Conservation (phyloP, 2,888 invertebrate genomes). For the Acleris sparsana region DNA sequence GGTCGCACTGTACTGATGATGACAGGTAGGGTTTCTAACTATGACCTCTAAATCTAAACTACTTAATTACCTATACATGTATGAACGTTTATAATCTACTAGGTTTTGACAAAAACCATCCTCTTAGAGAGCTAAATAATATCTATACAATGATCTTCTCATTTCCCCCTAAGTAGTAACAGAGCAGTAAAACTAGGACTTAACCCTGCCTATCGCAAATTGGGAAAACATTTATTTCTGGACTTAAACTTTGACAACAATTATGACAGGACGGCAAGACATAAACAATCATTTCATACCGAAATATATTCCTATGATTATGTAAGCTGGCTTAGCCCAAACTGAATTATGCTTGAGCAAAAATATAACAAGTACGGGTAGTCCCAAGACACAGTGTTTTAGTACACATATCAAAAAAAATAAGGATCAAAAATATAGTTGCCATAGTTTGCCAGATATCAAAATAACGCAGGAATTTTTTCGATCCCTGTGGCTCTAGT, state of each 20-base stretch:
- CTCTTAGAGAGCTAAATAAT: slow-evolving; percentile 33
- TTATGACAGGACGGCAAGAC: slow-evolving; percentile 30
- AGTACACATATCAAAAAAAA: too few relatives aligned
- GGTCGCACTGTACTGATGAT: too few relatives aligned
- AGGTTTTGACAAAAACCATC: slow-evolving; percentile 16
- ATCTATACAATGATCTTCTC: slow-evolving; percentile 17
- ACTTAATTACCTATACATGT: background rate
- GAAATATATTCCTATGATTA: background rate
- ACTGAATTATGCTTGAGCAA: too few relatives aligned
- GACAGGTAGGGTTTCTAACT: too few relatives aligned
- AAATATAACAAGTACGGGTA: too few relatives aligned
- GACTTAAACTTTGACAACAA: slow-evolving; percentile 9
- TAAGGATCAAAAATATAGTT: too few relatives aligned
- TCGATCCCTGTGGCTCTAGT: too few relatives aligned
- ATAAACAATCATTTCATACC: slow-evolving; percentile 25
- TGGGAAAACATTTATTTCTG: background rate
- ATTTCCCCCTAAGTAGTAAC: background rate
- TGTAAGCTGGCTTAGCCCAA: too few relatives aligned
- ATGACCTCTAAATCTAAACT: background rate
- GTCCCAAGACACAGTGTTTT: too few relatives aligned
- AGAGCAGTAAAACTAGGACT: background rate
- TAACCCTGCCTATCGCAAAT: background rate
- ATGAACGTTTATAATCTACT: slow-evolving; percentile 18
- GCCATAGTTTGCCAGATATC: too few relatives aligned
- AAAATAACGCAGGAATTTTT: too few relatives aligned